Base-by-base conservation (phyloP, 2,113 vertebrate genomes). In the Girardinichthys multiradiatus region DNA sequence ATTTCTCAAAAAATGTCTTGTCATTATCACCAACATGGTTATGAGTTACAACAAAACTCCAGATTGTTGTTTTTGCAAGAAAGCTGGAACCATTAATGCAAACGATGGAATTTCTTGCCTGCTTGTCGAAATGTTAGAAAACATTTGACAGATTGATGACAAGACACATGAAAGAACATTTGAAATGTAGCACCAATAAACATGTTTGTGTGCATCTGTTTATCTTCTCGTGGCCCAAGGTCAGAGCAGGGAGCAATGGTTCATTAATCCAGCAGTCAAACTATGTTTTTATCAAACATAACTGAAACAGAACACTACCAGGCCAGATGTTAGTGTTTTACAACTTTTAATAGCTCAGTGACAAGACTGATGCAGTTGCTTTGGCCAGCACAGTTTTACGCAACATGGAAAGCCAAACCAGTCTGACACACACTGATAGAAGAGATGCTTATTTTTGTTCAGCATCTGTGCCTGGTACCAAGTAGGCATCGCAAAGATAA, bases 191-290 rank as follows among this genome's bases (percentile, higher is more conserved):
- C 31, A 70, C 64, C 65, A 31, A 2, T 37, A 64, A 51, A 30
- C 62, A 85, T 82, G 48, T 76, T 60, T 37, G 57, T 76, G 79
- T 57, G 63, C 68, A 45, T 80, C 39, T 73, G 70, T 76, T 85
- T 69, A 79, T 86, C 77, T 70, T 77, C 72, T 72, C 10, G 51
- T 57, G 70, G 67, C 27, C 31, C 28, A 10, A 65, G 79, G 82
- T 90, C 76, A 84, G n/a, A 66, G 64, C 48, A 35, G 57, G 69
- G 65, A 82, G 81, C 87, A 72, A 30, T 17, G 80, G 86, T 68
- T 90, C 83, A 86, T 62, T 29, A 28, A 58, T 68, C 21, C 39
- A n/a, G 39, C 48, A 8, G 59, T 70, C 65, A 76, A 68, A 68
- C 57, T 57, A 31, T 9, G 10, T 71, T 54, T 54, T n/a, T 54